These are phyloP conservation scores for Cyanoramphus novaezelandiae DNA, from an alignment of 2,113 vertebrate species.

Conservation along the genomic window DNA sequence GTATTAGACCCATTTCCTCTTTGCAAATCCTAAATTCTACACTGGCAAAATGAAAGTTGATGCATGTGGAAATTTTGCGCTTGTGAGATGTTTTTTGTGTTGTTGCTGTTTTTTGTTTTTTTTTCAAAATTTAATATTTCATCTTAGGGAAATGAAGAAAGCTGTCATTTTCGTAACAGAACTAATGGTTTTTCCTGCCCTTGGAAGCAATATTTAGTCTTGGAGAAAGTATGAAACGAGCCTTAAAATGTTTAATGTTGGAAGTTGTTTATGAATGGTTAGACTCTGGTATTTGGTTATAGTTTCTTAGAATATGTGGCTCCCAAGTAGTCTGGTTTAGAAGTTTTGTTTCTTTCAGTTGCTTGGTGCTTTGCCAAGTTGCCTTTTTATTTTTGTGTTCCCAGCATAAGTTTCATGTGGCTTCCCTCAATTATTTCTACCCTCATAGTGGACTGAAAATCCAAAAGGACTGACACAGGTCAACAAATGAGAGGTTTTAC, in stretches of 20 bases:
- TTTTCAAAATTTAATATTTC: neutral
- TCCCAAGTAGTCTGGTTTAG: neutral
- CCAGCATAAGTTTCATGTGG: neutral
- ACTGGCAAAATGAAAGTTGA: neutral
- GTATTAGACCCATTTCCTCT: neutral
- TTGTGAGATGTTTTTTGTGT: neutral
- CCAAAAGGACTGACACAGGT: neutral
- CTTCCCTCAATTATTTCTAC: neutral
- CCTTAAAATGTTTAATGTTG: neutral
- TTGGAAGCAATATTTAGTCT: neutral
- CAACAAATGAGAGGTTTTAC: neutral
- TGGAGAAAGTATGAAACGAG: neutral
- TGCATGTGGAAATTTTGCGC: neutral
- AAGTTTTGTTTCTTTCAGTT: neutral
- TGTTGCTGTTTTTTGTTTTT: neutral
- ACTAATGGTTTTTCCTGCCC: fast-evolving
- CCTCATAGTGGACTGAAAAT: neutral
- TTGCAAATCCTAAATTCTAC: neutral
- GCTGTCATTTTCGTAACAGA: neutral
- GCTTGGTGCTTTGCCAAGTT: neutral
- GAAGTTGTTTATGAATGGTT: neutral
- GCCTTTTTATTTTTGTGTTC: neutral
- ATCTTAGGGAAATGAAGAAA: neutral
- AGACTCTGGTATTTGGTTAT: neutral
- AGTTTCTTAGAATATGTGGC: neutral